A percentile compares a stretch with the other conserved stretches of the same genome.
These are phyloP conservation scores for Pleuronectes platessa DNA, from an alignment of 2,113 vertebrate genomes.

Conservation along the genomic window DNA sequence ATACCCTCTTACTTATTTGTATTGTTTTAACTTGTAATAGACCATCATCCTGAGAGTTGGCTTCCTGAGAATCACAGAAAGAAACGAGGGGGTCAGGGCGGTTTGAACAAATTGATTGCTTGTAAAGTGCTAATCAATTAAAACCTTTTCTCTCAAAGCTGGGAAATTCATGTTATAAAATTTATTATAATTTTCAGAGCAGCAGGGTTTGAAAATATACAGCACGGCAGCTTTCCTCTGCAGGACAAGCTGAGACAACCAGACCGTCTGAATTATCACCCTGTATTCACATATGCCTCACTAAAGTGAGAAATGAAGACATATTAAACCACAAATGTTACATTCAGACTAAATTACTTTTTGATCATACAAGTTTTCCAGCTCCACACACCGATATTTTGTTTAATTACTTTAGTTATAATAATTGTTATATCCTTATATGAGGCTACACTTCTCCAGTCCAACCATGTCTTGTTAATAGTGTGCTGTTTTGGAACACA, in stretches of 20 bases:
- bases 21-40: constrained; percentile 69
- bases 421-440: constrained; percentile 26
- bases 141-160: constrained; percentile 88
- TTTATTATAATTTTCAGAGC: constrained; percentile 75
- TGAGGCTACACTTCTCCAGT: constrained; percentile 8
- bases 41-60: constrained; percentile 72
- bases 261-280: constrained; percentile 32
- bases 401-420: constrained; percentile 21
- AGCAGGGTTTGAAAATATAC: constrained; percentile 33
- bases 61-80: constrained; percentile 44
- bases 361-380: constrained; percentile 13
- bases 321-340: too few species aligned
- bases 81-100: constrained; percentile 83
- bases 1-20: constrained; percentile 28
- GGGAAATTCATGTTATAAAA: constrained; percentile 83
- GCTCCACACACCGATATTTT: background rate
- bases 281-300: constrained; percentile 2
- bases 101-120: constrained; percentile 92
- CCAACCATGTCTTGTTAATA: constrained; percentile 1
- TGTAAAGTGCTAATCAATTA: constrained; percentile 91
- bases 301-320: constrained; percentile 22
- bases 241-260: constrained; percentile 7
- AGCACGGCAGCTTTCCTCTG: constrained; percentile 57
- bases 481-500: constrained; percentile 41
- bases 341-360: constrained; percentile 22